Evolutionary conservation across 2,888 invertebrate genomes (phyloP), one percentile per base, ranked within the genome.

Genomic region (Dusona sp.): DNA sequence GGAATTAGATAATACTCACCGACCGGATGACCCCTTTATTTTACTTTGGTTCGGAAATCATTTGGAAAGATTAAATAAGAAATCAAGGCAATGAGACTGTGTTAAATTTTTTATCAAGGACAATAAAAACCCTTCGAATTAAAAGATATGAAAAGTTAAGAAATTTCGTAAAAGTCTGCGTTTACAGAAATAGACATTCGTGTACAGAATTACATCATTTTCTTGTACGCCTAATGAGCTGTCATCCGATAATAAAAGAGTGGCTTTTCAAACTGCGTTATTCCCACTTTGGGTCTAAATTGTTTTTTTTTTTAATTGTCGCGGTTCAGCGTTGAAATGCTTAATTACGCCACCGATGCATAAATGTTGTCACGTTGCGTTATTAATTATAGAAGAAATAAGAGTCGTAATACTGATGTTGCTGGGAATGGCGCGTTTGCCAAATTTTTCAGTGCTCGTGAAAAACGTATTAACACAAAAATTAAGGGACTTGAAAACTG

Each of bases 291-390:
- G 16, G 16, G 29, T 61, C 1, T 2, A 61, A 22, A 25, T 25
- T 29, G 61, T 13, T 61, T 61, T 16, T 57, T 54, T 61, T 57
- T 61, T 61, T 61, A 61, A n/a, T n/a, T n/a, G n/a, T 29, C 61
- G 61, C 61, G 29, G 25, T 57, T 29, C 1, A 4, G 13, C 25
- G 25, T 25, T 4, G 29, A 61, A 29, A 29, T 29, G 16, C 2
- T 61, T 11, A 29, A 61, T 61, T 61, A 29, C 61, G 61, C 29
- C 61, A 61, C 61, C 29, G 16, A 2, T 6, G 61, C 61, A 61
- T 29, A 16, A 61, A 61, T 61, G 29, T 22, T 13, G 25, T 61
- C 29, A 29, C 29, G 29, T 25, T 61, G 29, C 29, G 29, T 61
- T 61, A 16, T 61, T 29, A 16, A 1, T 61, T 25, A 25, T 25